A percentile compares a stretch with the other conserved stretches of the same genome.
These are phyloP conservation scores for Merops nubicus DNA, from an alignment of 2,113 vertebrate species.

Conservation along the genomic window DNA sequence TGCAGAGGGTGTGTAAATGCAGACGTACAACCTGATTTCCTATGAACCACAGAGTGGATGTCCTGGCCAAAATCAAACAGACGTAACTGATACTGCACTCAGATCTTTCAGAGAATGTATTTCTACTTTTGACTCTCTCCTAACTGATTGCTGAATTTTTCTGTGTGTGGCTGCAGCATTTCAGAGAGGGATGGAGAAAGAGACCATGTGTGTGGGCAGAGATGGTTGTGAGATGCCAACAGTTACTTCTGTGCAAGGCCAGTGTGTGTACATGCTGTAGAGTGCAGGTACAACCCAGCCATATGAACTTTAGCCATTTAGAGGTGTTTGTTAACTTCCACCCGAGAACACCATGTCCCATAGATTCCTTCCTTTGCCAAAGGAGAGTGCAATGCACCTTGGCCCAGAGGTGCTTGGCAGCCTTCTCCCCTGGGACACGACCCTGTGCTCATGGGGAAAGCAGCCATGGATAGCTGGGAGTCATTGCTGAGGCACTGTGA, in stretches of 20 bases:
- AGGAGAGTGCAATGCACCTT: accelerated
- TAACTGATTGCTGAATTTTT: not conserved
- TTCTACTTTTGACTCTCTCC: not conserved
- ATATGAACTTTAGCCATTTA: accelerated
- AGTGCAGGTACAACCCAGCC: not conserved
- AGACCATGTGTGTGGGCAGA: not conserved
- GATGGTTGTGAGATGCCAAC: accelerated
- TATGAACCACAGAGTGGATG: accelerated
- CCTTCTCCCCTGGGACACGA: accelerated
- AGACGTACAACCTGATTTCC: accelerated
- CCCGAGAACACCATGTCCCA: accelerated
- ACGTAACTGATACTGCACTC: not conserved
- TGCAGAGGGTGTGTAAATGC: not conserved
- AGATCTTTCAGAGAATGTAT: not conserved
- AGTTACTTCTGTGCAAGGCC: accelerated
- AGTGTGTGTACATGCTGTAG: accelerated
- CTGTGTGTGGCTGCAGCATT: accelerated
- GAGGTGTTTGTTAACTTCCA: not conserved
- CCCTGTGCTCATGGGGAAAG: too few species aligned
- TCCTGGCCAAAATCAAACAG: not conserved
- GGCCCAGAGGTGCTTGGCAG: too few species aligned
- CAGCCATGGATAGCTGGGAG: not conserved
- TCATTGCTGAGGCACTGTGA: accelerated
- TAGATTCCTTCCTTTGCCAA: not conserved
- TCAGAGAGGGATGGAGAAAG: not conserved